Base-by-base conservation (phyloP, 2,113 vertebrate genomes). In the Urocitellus parryii region DNA sequence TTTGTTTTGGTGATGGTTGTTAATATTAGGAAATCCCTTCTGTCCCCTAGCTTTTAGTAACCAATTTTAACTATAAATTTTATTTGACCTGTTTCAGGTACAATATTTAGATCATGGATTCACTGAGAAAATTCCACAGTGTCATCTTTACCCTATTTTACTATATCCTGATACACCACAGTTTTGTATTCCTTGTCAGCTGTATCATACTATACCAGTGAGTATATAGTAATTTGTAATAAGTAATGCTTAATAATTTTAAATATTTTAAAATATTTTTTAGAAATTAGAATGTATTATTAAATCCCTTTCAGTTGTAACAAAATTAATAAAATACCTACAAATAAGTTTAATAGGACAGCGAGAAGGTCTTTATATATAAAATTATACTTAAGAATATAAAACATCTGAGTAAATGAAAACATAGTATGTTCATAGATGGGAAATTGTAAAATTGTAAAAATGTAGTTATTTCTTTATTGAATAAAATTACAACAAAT, bases 101-200 rank as follows among this genome's bases (percentile, higher is more conserved):
- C 96, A 91, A 10, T 97, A 96, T 79, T 97, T 99, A 96, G 99
- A 99, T 98, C 98, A 63, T 56, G 99, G 99, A 16, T 98, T 98
- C 73, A 98, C 98, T 76, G 99, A 99, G 98, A 99, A 98, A 97
- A 99, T 99, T 97, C 99, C 99, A 17, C 99, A 98, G 68, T 99
- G 99, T 94, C 99, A 99, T 74, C 98, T 99, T 67, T 99, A 99
- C 81, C 99, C 99, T 34, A 97, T 97, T 90, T 98, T 99, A 25
- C 97, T 99, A 18, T 99, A 99, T 98, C 98, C 98, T 4, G 97
- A 98, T 56, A 98, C 98, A 92, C 99, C 99, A 90, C 99, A 99
- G 11, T 99, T 99, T 88, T 99, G 99, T 96, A 97, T 99, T 68
- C 99, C 99, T 1, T 99, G 99, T 97, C 98, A 99, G 91, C 99